A percentile compares a stretch with the other conserved stretches of the same genome.
Evolutionary conservation across 2,888 invertebrate species (phyloP).

Genomic region (Anagyrus pseudococci): DNA sequence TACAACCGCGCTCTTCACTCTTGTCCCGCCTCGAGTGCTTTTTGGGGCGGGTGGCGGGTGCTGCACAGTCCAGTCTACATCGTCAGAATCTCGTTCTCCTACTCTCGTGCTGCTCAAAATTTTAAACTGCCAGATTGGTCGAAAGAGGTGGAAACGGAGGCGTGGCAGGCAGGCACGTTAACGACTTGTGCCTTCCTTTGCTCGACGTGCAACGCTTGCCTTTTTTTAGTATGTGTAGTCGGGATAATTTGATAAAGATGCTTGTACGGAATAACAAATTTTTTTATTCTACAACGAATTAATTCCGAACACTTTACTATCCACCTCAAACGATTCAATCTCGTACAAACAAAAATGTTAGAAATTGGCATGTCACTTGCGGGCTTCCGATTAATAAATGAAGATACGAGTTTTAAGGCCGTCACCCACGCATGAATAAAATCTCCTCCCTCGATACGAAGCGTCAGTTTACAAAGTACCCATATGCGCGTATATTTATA

Average conservation of each 20-base stretch:
- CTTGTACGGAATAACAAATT: too few relatives aligned
- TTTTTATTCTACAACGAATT: too few relatives aligned
- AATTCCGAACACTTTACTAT: too few relatives aligned
- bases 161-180: conserved; percentile 52
- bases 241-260: too few relatives aligned
- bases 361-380: neutral
- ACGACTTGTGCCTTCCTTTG: conserved; percentile 47
- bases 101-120: conserved; percentile 2
- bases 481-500: neutral
- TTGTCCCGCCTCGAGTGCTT: conserved; percentile 44
- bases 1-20: conserved; percentile 50
- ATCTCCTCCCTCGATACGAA: neutral
- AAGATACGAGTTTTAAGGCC: neutral
- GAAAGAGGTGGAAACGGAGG: conserved; percentile 41
- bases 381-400: conserved; percentile 16
- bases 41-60: conserved; percentile 28
- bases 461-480: neutral
- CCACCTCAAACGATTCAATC: too few relatives aligned
- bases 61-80: too few relatives aligned
- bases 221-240: too few relatives aligned
- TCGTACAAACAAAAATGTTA: too few relatives aligned
- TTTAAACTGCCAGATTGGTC: conserved; percentile 4
- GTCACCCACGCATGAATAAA: neutral
- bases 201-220: conserved; percentile 20
- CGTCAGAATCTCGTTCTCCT: too few relatives aligned